These are phyloP conservation scores for Morpho helenor DNA, from an alignment of 2,888 invertebrate genomes.

Conservation along the genomic window DNA sequence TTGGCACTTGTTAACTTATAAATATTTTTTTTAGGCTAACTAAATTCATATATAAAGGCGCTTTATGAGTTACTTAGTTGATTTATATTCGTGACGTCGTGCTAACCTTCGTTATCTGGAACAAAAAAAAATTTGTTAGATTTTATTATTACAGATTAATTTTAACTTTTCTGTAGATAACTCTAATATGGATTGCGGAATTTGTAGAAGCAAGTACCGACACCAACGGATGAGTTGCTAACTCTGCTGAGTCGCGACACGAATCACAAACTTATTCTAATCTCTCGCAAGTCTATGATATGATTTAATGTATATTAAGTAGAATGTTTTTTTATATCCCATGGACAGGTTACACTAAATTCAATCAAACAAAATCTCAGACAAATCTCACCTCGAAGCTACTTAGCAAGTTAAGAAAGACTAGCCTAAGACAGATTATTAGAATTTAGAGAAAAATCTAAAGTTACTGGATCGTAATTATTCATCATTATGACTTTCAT, in stretches of 20 bases:
- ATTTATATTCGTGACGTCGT: slow-evolving; percentile 36
- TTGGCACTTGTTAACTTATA: slow-evolving; percentile 57
- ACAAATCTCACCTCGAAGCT: too few species aligned
- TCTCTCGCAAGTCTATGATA: too few species aligned
- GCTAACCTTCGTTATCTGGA: slow-evolving; percentile 55
- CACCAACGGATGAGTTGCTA: too few species aligned
- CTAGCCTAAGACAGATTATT: neutral
- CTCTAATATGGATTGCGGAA: too few species aligned
- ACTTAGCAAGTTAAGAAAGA: neutral
- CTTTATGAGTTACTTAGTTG: slow-evolving; percentile 58
- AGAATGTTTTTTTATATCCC: too few species aligned
- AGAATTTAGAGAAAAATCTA: neutral
- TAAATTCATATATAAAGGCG: slow-evolving; percentile 62
- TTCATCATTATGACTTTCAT: slow-evolving; percentile 16
- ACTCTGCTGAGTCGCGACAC: too few species aligned
- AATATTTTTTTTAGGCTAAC: slow-evolving; percentile 46
- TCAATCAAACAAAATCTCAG: too few species aligned
- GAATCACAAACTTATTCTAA: too few species aligned
- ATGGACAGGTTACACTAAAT: too few species aligned
- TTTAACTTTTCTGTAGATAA: too few species aligned
- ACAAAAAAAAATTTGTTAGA: slow-evolving; percentile 40
- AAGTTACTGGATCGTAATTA: neutral
- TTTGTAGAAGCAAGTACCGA: too few species aligned
- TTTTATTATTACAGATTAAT: neutral
- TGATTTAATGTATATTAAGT: too few species aligned